Evolutionary conservation across 2,888 invertebrate species (phyloP), one percentile per base, ranked within the genome.

Genomic region (Candidula unifasciata): DNA sequence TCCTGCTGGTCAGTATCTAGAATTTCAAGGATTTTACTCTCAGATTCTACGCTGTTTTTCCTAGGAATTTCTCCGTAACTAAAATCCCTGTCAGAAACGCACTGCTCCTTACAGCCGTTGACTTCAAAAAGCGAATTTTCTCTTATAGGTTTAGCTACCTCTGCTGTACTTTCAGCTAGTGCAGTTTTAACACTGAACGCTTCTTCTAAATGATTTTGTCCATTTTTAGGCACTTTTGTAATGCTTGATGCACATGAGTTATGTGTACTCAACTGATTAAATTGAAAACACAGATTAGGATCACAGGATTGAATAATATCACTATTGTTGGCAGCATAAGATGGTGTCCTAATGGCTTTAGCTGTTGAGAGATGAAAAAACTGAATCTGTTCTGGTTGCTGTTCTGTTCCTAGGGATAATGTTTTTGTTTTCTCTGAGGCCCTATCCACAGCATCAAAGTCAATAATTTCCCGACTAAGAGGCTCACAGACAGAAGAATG

Each of bases 21-120:
- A 57, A 89, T 88, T 64, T 88, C 86, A 90, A 97, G 97, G 87
- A 97, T 97, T 93, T 97, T 97, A 89, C 97, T 96, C 87, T 97
- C 97, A 80, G 96, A 96, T 89, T 95, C 95, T 85, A 95, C 96
- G 85, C 89, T 89, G 79, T 90, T 87, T 79, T 89, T 90, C 5
- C 88, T 87, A 3, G 92, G 91, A 24, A 91, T 83, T 95, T 96
- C 93, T 13, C 89, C 88, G 85, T 92, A 92, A 87, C 91, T 92
- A 82, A 90, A 89, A 85, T 88, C 89, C 73, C 89, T 90, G 30
- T 74, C 82, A 54, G 89, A 89, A 33, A 82, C 85, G 6, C 68
- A 33, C 27, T 89, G 88, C 2, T 86, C 87, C 18, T 68, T 80
- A 0, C 87, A 87, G n/a, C 80, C 78, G 60, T 64, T 74, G 27